Evolutionary conservation across 1,140 invertebrate genomes (phyloP).

Genomic region (Drosophila albomicans): DNA sequence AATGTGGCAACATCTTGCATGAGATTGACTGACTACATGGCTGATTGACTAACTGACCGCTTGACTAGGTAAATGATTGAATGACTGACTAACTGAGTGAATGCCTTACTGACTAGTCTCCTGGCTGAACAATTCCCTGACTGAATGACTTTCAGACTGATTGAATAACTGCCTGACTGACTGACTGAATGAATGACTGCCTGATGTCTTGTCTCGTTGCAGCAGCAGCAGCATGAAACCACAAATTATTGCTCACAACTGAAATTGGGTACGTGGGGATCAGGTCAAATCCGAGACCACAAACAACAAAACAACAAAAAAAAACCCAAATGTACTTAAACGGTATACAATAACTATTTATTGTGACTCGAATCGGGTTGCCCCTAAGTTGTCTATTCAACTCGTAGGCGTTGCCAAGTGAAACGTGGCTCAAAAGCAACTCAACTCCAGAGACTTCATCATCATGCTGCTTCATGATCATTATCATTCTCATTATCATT

Average conservation of each 20-base stretch:
- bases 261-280: neutral
- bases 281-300: conserved; percentile 31
- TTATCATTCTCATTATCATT: neutral
- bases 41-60: neutral
- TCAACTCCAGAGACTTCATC: conserved; percentile 10
- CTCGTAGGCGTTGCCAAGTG: conserved; percentile 20
- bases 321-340: conserved; percentile 33
- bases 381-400: neutral
- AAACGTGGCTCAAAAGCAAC: conserved; percentile 54
- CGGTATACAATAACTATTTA: conserved; percentile 65
- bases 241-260: conserved; percentile 48
- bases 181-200: conserved; percentile 2
- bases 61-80: neutral
- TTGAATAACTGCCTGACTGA: neutral
- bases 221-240: conserved; percentile 25
- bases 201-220: conserved; percentile 17
- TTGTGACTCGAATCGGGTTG: conserved; percentile 28
- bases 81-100: neutral
- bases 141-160: conserved; percentile 11
- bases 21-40: conserved; percentile 35
- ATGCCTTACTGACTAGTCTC: neutral
- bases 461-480: conserved; percentile 9
- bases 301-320: conserved; percentile 42
- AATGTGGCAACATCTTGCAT: conserved; percentile 64
- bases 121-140: neutral